Evolutionary conservation across 64 coral and sea anemone species (phyloP).

Genomic region (Montipora cactus): DNA sequence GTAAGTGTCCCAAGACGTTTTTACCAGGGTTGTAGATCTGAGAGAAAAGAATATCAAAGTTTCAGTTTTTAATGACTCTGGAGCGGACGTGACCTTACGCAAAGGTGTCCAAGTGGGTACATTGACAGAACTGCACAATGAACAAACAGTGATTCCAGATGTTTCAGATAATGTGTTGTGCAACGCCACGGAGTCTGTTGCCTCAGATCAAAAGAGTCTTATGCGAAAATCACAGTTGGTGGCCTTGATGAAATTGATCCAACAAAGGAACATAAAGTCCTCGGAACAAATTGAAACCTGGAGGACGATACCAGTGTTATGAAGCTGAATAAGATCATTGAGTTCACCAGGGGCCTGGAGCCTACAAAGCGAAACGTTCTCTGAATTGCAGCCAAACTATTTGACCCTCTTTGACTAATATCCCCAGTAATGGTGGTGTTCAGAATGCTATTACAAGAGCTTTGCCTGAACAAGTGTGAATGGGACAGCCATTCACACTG

Average conservation of each 20-base stretch:
- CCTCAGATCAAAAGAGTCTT: constrained; percentile 15
- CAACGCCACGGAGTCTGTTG: too few relatives aligned
- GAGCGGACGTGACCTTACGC: too few relatives aligned
- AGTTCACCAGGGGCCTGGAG: constrained; percentile 35
- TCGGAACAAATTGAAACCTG: constrained; percentile 57
- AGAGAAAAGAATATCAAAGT: too few relatives aligned
- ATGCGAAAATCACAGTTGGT: constrained; percentile 68
- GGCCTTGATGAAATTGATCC: constrained; percentile 66
- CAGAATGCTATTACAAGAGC: constrained; percentile 54
- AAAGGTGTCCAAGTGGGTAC: too few relatives aligned
- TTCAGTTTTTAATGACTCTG: too few relatives aligned
- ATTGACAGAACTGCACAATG: too few relatives aligned
- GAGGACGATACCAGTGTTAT: constrained; percentile 20
- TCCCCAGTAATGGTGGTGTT: constrained; percentile 45
- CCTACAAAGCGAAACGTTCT: constrained; percentile 31
- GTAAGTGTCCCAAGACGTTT: too few relatives aligned
- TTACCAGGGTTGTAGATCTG: too few relatives aligned
- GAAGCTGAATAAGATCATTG: constrained; percentile 37
- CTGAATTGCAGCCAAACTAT: constrained; percentile 41
- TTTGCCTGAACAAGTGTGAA: constrained; percentile 32
- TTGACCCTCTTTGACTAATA: constrained; percentile 38
- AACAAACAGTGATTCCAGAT: too few relatives aligned
- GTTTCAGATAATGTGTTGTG: too few relatives aligned
- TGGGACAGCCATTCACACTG: constrained; percentile 2
- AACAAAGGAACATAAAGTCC: constrained; percentile 56